phyloP scores from a whole-genome alignment of 2,888 invertebrate species.

The Idaea straminata region DNA sequence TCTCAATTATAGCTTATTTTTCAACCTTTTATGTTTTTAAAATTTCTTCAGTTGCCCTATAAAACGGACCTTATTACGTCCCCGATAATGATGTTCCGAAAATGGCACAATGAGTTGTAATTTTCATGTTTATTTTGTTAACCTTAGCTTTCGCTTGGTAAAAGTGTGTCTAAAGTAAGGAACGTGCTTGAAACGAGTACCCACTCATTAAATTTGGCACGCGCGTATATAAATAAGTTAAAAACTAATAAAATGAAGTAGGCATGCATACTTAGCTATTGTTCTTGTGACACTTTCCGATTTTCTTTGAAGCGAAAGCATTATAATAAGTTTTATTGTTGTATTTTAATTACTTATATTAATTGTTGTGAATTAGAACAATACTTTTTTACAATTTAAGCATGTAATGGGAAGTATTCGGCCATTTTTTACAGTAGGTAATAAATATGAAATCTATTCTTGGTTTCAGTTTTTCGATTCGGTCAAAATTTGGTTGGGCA shows the following conservation, averaged over 20 bases:
- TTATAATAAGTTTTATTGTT: not conserved
- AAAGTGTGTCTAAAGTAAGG: not conserved
- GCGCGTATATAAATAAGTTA: not conserved
- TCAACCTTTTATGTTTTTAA: too few relatives aligned
- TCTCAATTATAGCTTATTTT: too few relatives aligned
- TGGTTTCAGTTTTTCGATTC: too few relatives aligned
- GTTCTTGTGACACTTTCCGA: not conserved
- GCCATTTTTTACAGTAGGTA: not conserved
- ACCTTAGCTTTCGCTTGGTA: not conserved
- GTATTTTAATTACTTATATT: not conserved
- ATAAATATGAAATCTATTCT: too few relatives aligned
- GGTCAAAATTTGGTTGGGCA: too few relatives aligned
- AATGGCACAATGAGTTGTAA: not conserved
- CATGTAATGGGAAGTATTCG: not conserved
- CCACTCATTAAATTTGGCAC: not conserved
- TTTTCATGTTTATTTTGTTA: not conserved
- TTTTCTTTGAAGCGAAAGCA: not conserved
- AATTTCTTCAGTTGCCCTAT: not conserved
- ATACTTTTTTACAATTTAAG: not conserved
- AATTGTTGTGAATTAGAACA: not conserved
- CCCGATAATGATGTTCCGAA: not conserved
- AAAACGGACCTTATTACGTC: not conserved
- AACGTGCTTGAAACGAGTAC: not conserved
- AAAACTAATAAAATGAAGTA: constrained; percentile 13
- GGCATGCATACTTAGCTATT: not conserved